These are phyloP conservation scores for Aphelocoma californica DNA, from an alignment of 2,797 vertebrate genomes.

Conservation along the genomic window DNA sequence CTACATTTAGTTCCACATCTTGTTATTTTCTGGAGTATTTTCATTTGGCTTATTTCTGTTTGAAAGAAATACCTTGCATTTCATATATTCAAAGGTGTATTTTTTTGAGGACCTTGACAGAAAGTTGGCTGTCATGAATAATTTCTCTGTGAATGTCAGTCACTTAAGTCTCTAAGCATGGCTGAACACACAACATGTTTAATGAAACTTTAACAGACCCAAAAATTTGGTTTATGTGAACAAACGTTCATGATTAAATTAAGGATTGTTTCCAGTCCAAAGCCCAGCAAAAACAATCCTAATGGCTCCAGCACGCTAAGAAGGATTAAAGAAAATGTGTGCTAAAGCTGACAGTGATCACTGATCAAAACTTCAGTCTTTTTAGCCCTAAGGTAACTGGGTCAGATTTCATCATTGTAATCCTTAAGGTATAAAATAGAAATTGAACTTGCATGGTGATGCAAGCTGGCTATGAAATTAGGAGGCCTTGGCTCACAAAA, in stretches of 20 bases:
- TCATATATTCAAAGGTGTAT: neutral
- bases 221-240: neutral
- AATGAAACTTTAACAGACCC: conserved; percentile 5
- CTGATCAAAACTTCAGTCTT: conserved; percentile 43
- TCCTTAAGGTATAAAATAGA: conserved; percentile 51
- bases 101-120: neutral
- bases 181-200: neutral
- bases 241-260: conserved; percentile 47
- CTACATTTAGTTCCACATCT: neutral
- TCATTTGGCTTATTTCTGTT: neutral
- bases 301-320: neutral
- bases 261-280: conserved; percentile 28
- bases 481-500: conserved; percentile 59
- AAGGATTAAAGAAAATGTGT: conserved; percentile 43
- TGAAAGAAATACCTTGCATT: neutral
- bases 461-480: conserved; percentile 72
- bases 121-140: conserved; percentile 5
- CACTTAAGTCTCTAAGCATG: neutral
- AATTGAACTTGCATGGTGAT: conserved; percentile 63
- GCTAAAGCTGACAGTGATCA: conserved; percentile 46
- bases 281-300: conserved; percentile 17
- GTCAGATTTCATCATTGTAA: conserved; percentile 65
- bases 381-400: conserved; percentile 47
- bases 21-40: neutral
- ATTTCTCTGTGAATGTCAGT: neutral